Evolutionary conservation across 2,113 vertebrate species (phyloP).

Genomic region (Rhegmatorhina hoffmannsi): DNA sequence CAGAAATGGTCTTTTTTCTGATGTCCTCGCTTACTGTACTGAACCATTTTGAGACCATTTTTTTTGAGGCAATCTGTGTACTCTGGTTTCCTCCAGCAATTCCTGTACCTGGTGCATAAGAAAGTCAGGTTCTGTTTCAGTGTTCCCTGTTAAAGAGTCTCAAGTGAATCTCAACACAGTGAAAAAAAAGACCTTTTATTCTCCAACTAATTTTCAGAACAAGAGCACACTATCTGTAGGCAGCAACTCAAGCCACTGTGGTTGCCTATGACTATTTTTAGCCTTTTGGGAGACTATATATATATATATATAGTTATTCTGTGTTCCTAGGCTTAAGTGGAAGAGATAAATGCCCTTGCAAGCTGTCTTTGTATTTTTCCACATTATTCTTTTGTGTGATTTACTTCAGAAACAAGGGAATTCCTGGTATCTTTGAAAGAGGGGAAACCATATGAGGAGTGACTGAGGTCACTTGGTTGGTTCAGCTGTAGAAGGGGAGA

Average conservation of each 20-base stretch:
- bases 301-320: neutral
- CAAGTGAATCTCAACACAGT: neutral
- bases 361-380: neutral
- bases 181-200: neutral
- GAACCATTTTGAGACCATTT: neutral
- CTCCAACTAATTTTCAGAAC: neutral
- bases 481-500: neutral
- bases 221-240: neutral
- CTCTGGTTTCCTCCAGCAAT: neutral
- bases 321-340: neutral
- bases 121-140: neutral
- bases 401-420: neutral
- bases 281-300: neutral
- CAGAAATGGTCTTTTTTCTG: neutral
- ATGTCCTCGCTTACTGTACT: neutral
- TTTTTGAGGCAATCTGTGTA: neutral
- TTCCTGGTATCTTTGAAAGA: neutral
- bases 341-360: neutral
- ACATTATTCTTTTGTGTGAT: neutral
- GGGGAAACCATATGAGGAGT: neutral
- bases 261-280: neutral
- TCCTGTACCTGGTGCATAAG: neutral
- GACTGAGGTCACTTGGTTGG: neutral
- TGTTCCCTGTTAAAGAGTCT: neutral
- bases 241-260: neutral